These are phyloP conservation scores for Oriolus oriolus DNA, from an alignment of 2,113 vertebrate genomes.

Conservation along the genomic window DNA sequence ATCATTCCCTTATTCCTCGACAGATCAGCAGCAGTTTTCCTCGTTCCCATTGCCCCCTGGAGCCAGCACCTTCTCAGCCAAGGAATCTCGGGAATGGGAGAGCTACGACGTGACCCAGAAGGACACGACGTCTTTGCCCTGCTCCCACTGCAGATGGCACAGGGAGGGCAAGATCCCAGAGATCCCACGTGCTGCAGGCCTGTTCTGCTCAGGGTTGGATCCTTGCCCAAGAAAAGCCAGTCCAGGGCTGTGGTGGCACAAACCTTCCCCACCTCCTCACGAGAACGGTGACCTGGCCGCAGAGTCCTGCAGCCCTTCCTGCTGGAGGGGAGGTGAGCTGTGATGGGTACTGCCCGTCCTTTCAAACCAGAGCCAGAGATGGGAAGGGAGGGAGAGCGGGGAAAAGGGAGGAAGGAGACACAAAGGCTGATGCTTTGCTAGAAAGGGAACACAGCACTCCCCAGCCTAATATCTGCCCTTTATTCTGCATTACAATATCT, in stretches of 20 bases:
- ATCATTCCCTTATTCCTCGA: neutral
- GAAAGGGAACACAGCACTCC: neutral
- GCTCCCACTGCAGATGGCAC: neutral
- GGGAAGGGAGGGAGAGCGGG: neutral
- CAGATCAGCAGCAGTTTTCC: neutral
- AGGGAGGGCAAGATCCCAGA: neutral
- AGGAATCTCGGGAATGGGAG: neutral
- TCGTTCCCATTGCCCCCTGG: neutral
- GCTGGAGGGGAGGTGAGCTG: neutral
- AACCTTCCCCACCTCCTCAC: neutral
- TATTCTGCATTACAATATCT: neutral
- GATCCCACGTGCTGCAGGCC: neutral
- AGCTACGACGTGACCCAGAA: neutral
- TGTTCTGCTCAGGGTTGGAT: neutral
- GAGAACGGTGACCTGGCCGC: neutral
- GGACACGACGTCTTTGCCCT: accelerated
- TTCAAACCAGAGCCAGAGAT: neutral
- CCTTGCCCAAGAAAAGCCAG: neutral
- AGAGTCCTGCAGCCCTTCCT: neutral
- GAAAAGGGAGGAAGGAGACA: neutral
- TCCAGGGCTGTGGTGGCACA: neutral
- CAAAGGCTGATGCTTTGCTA: neutral
- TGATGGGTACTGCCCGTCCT: neutral
- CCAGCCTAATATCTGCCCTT: slow-evolving; percentile 1
- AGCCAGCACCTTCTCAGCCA: neutral